Evolutionary conservation across 2,888 invertebrate species (phyloP), one percentile per base, ranked within the genome.

Genomic region (Alviniconcha strummeri): DNA sequence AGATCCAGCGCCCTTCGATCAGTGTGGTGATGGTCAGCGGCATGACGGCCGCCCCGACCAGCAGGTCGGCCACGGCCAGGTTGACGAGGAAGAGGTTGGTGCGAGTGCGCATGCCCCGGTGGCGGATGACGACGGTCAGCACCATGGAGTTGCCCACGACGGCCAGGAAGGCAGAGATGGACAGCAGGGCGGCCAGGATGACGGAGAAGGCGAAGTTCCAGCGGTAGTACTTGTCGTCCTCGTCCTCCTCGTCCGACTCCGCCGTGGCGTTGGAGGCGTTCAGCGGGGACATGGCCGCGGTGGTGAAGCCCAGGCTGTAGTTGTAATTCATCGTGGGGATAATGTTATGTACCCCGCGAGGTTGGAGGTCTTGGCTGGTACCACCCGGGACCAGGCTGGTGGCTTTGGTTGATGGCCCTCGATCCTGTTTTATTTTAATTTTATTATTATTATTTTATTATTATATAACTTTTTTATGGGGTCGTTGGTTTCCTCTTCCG

Each of bases 51-150:
- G 93, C 84, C 0, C 94, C 94, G 6, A 93, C 93, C 74, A 94
- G 85, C 52, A 94, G 92, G 88, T 94, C 94, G 0, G 94, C 94
- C 11, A 94, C 90, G 0, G 94, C 94, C 81, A 94, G 88, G 87
- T 93, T 94, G 11, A 93, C 93, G 69, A 94, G 91, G 85, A 94
- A 94, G 88, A 94, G 91, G 87, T 94, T 94, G 54, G 94, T 94
- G 36, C 94, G 89, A 4, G 94, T 94, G 77, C 93, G 90, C 94
- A 94, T 94, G 9, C 93, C 93, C 57, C 92, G 88, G 88, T 94
- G 94, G 5, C 93, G 88, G 17, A 90, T 87, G 15, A 94, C 93
- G 36, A 94, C 94, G 9, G 92, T 85, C 19, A 94, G 92, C 17
- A 94, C 94, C 92, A 94, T 91, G 8, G 92, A 84, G 87, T 94